Base-by-base conservation (phyloP, 2,797 vertebrate species). In the Ciconia nigra region DNA sequence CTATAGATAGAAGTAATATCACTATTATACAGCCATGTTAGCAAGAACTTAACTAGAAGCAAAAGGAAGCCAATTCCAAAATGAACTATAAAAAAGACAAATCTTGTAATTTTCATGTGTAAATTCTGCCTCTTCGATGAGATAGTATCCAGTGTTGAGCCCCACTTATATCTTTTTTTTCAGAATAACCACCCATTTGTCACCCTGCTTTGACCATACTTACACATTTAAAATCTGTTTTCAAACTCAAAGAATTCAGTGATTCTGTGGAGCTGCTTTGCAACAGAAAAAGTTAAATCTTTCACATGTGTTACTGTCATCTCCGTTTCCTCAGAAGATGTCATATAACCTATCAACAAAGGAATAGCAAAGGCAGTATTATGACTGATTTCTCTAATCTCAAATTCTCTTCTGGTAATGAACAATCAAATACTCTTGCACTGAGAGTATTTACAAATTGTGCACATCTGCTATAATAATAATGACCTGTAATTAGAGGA, bases 401-500 rank as follows among this genome's bases (percentile, higher is more conserved):
- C 42, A 65, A 46, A 44, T 83, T 87, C 26, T 80, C 59, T 87
- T 89, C 81, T 96, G 67, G 83, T 84, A 78, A 80, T 49, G 49
- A 92, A 78, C 54, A 87, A 70, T 80, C 72, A 71, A 80, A 80
- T 86, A 66, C 86, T 90, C 44, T 90, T 82, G 31, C 63, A 59
- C 51, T 62, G 26, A 74, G 31, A 84, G 14, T 86, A 86, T 93
- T 63, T 83, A 76, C 3, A 18, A 87, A 83, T 73, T 73, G 54
- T 62, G 29, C 57, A 67, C 67, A 87, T 95, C 92, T 96, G 88
- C 78, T 90, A 5, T 57, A 65, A 79, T 79, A 87, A 76, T 80
- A 85, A 88, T 70, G 61, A 62, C 80, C 52, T 85, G 47, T 90
- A 88, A 94, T 88, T 70, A 74, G 73, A 96, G 86, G 92, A 97